These are phyloP conservation scores for Tylochromis polylepis DNA, from an alignment of 2,113 vertebrate genomes.

Conservation along the genomic window DNA sequence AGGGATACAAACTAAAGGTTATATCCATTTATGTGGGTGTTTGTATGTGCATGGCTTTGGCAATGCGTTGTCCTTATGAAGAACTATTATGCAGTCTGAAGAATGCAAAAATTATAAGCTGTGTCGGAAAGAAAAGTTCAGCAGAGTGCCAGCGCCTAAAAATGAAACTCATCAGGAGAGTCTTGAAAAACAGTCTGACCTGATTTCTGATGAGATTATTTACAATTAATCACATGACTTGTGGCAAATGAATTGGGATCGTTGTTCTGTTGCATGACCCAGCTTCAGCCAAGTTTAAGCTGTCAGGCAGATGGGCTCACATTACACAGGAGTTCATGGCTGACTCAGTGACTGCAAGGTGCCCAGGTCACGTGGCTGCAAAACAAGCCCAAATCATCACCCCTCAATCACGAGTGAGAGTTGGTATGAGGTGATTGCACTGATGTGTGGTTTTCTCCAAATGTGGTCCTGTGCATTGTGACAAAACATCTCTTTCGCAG, in stretches of 20 bases:
- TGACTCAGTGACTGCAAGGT: neutral
- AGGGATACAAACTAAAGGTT: neutral
- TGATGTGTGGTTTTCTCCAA: neutral
- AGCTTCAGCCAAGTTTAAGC: rapidly evolving
- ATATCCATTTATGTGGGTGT: neutral
- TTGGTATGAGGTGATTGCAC: neutral
- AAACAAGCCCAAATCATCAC: neutral
- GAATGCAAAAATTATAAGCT: constrained; percentile 1
- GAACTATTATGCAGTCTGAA: neutral
- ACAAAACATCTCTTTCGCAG: neutral
- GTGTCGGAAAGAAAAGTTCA: neutral
- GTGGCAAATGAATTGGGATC: neutral
- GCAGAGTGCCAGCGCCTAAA: neutral
- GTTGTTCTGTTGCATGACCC: neutral
- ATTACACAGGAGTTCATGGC: neutral
- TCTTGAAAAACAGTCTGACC: rapidly evolving
- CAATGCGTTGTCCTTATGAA: neutral
- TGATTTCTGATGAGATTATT: neutral
- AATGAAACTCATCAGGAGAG: neutral
- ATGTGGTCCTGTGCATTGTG: neutral
- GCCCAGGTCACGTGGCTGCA: neutral
- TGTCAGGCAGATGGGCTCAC: neutral
- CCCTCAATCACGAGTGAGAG: neutral
- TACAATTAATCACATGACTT: neutral
- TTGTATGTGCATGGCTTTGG: neutral